phyloP scores from a whole-genome alignment of 2,888 invertebrate species.

The Drosophila greeni region DNA sequence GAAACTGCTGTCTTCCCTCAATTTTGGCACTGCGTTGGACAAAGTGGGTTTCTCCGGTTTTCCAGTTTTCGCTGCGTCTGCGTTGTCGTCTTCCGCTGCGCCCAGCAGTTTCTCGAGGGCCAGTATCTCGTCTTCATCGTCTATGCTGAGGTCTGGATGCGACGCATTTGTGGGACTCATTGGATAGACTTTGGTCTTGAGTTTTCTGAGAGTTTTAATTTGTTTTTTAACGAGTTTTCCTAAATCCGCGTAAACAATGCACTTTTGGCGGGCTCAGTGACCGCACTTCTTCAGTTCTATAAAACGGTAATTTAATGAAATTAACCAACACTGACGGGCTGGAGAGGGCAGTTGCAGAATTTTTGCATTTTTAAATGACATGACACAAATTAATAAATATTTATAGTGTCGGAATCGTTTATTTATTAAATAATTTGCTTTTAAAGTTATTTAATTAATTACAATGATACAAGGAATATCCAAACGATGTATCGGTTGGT shows the following conservation, averaged over 20 bases:
- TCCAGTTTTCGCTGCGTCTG: conserved; percentile 16
- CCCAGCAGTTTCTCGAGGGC: conserved; percentile 72
- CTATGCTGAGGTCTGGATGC: conserved; percentile 53
- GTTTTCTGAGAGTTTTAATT: not conserved
- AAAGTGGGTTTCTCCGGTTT: conserved; percentile 26
- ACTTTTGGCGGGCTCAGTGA: conserved; percentile 57
- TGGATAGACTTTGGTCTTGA: not conserved
- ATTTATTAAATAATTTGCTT: not conserved
- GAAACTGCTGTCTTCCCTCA: conserved; percentile 74
- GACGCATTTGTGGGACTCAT: conserved; percentile 54
- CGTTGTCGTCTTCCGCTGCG: conserved; percentile 61
- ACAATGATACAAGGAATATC: not conserved
- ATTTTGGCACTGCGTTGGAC: conserved; percentile 49
- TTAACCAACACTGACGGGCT: conserved; percentile 27
- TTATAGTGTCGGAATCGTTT: not conserved
- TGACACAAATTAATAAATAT: not conserved
- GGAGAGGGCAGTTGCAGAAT: not conserved
- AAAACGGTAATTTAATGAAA: not conserved
- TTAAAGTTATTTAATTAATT: not conserved
- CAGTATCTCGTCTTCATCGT: conserved; percentile 70
- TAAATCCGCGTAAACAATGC: conserved; percentile 43
- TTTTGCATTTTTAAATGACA: not conserved
- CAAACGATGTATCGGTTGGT: not conserved
- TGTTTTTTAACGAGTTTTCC: conserved; percentile 14
- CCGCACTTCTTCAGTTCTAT: not conserved